Evolutionary conservation across 2,797 vertebrate species (phyloP).

Genomic region (Perodicticus potto): DNA sequence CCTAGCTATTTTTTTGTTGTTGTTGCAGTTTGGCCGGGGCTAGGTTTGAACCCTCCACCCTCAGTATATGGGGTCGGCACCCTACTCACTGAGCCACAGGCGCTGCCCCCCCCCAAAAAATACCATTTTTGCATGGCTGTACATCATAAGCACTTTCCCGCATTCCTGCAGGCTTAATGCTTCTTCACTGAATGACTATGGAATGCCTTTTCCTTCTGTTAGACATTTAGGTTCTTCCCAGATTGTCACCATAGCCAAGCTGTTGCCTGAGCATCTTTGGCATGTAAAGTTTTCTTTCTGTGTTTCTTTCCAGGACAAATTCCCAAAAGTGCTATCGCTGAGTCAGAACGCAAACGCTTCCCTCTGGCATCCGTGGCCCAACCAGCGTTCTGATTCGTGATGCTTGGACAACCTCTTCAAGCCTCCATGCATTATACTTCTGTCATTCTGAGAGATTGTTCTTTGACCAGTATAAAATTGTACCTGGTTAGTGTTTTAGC

Average conservation of each 20-base stretch:
- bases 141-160: background rate
- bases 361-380: background rate
- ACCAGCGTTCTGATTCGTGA: background rate
- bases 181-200: background rate
- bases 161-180: background rate
- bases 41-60: no score
- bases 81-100: no score
- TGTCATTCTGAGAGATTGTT: background rate
- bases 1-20: no score
- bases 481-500: background rate
- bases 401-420: background rate
- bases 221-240: background rate
- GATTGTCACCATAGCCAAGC: slow-evolving; percentile 2
- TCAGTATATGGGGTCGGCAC: no score
- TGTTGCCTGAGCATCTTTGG: slow-evolving; percentile 4
- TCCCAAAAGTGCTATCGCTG: background rate
- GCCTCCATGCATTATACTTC: background rate
- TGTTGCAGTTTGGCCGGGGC: no score
- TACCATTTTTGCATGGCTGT: background rate
- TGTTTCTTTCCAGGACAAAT: background rate
- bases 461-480: background rate
- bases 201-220: slow-evolving; percentile 4
- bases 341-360: background rate
- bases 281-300: background rate
- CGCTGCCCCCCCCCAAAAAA: background rate